Percentiles rank a stretch among this genome's conserved stretches.
These are phyloP conservation scores for Caenorhabditis imperialis DNA, from an alignment of 2,888 invertebrate species.

Conservation along the genomic window DNA sequence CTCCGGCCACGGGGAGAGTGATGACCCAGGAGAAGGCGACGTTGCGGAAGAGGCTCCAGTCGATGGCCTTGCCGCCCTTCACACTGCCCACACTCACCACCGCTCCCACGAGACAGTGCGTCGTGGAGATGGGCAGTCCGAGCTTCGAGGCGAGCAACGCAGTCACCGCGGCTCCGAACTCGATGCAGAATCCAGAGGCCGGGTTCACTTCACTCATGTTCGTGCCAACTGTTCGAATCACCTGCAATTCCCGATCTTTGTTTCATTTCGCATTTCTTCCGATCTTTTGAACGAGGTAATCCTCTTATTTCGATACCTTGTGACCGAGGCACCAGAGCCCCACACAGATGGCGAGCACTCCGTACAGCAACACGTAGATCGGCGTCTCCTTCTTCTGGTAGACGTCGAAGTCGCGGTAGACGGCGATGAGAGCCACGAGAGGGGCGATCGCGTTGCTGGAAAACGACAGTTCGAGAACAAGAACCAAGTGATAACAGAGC, in stretches of 20 bases:
- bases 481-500: no score
- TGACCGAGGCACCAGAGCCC: constrained; percentile 97
- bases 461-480: not conserved
- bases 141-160: constrained; percentile 95
- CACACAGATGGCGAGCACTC: constrained; percentile 92
- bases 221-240: constrained; percentile 95
- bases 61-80: constrained; percentile 82
- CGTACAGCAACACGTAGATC: constrained; percentile 90
- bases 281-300: not conserved
- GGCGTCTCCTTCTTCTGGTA: constrained; percentile 89
- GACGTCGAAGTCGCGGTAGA: constrained; percentile 87
- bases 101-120: constrained; percentile 98
- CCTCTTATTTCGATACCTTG: constrained; percentile 25
- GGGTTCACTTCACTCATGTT: constrained; percentile 96
- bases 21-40: constrained; percentile 97
- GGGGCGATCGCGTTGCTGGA: constrained; percentile 94
- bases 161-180: constrained; percentile 95
- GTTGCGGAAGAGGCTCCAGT: constrained; percentile 83
- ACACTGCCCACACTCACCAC: constrained; percentile 94
- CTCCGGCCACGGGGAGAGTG: constrained; percentile 86
- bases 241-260: constrained; percentile 82
- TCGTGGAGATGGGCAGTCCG: constrained; percentile 96
- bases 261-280: not conserved
- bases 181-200: constrained; percentile 95
- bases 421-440: constrained; percentile 91